Conservation (phyloP, 2,888 invertebrate species). For the Glomeris marginata region DNA sequence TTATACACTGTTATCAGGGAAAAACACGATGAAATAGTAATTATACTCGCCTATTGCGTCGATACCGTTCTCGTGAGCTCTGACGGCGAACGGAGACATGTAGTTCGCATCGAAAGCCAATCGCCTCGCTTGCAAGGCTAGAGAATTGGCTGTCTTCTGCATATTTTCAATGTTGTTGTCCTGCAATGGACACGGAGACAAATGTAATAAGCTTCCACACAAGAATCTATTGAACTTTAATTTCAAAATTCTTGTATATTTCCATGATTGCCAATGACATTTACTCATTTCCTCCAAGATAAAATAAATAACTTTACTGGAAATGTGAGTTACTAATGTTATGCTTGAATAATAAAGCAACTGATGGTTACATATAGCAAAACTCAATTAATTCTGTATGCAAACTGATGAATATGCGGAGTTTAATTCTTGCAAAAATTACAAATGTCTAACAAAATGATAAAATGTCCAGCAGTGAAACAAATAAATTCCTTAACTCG, state of each 20-base stretch:
- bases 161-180: slow-evolving; percentile 33
- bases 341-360: too few relatives aligned
- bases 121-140: slow-evolving; percentile 88
- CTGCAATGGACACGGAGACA: slow-evolving; percentile 19
- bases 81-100: slow-evolving; percentile 88
- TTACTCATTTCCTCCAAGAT: neutral
- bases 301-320: too few relatives aligned
- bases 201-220: slow-evolving; percentile 16
- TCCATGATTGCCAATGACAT: neutral
- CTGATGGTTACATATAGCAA: too few relatives aligned
- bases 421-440: too few relatives aligned
- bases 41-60: slow-evolving; percentile 62
- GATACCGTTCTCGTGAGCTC: slow-evolving; percentile 84
- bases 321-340: too few relatives aligned
- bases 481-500: too few relatives aligned
- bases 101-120: slow-evolving; percentile 88
- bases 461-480: neutral
- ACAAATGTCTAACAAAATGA: neutral
- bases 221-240: too few relatives aligned
- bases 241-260: neutral
- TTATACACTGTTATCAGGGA: neutral
- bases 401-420: too few relatives aligned
- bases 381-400: too few relatives aligned
- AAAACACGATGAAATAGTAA: slow-evolving; percentile 16
- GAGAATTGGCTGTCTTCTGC: slow-evolving; percentile 82